Evolutionary conservation across 2,888 invertebrate species (phyloP).

Genomic region (Parnassius apollo): DNA sequence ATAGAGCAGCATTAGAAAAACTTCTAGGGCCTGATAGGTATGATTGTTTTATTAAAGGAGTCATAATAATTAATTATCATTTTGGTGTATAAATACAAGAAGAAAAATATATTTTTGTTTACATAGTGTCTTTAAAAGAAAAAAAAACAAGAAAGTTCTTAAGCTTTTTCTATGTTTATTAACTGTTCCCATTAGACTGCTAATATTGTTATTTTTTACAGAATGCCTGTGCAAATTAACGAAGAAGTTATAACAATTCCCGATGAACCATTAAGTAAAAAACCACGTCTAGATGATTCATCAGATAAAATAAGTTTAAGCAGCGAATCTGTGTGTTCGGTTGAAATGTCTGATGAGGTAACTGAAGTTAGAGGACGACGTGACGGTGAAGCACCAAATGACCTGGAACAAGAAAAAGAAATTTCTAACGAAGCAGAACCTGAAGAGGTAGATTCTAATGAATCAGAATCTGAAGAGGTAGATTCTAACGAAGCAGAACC

Average conservation of each 20-base stretch:
- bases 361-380: neutral
- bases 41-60: slow-evolving; percentile 19
- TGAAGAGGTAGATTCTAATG: slow-evolving; percentile 4
- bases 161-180: too few species aligned
- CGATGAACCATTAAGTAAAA: slow-evolving; percentile 58
- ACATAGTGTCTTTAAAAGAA: too few species aligned
- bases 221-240: slow-evolving; percentile 42
- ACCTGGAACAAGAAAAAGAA: slow-evolving; percentile 24
- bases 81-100: too few species aligned
- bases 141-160: too few species aligned
- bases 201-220: slow-evolving; percentile 33
- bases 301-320: slow-evolving; percentile 61
- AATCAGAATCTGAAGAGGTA: slow-evolving; percentile 10
- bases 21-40: slow-evolving; percentile 58
- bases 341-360: slow-evolving; percentile 48
- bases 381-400: neutral
- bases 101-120: too few species aligned
- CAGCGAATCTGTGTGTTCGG: slow-evolving; percentile 53
- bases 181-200: neutral
- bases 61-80: slow-evolving; percentile 6
- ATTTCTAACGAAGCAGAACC: slow-evolving; percentile 11
- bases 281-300: slow-evolving; percentile 44
- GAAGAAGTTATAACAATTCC: slow-evolving; percentile 47
- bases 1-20: slow-evolving; percentile 54
- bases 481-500: slow-evolving; percentile 27